Base-by-base conservation (phyloP, 2,797 vertebrate species). In the Ctenopoma multispine region DNA sequence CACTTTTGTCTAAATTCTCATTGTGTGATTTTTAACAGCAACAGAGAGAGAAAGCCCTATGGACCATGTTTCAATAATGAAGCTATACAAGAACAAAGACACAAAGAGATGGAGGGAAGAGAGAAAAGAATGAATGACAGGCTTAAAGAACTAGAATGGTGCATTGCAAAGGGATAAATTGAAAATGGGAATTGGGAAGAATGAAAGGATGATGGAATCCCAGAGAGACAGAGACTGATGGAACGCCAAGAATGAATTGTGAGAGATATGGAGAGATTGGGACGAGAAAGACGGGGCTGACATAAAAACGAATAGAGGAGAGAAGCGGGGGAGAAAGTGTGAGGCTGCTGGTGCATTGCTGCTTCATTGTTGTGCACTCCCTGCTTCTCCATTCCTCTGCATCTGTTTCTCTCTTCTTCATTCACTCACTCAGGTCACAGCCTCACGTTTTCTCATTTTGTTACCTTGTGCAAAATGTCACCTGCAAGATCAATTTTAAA, bases 1-100 rank as follows among this genome's bases (percentile, higher is more conserved):
- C 27, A 80, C 81, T 90, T 88, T 89, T 90, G 81, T 90, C 54
- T 86, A 59, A 68, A 79, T 72, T 72, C 58, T 73, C 53, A 83
- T 88, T 90, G 83, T 88, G 44, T 63, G 58, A 68, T 56, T 90
- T 81, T 85, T 71, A 73, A 64, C 36, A 66, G 60, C 14, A 24
- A 49, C 44, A 53, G 31, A 57, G 63, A 61, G 65, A 56, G 47
- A 63, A 54, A 50, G 57, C 80, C 79, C 81, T 18, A 24, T 7
- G 47, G 81, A 84, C 82, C 66, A 63, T 48, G 75, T 84, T 87
- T 87, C 86, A 86, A 91, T 91, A 89, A 87, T 87, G 85, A 90
- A 87, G 61, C 83, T 80, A 63, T 75, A 69, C 7, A 61, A 77
- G 83, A 89, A 92, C 82, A 87, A 88, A 89, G 81, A 69, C 77